Conservation (phyloP, 2,888 invertebrate genomes). For the Adelphocoris suturalis region DNA sequence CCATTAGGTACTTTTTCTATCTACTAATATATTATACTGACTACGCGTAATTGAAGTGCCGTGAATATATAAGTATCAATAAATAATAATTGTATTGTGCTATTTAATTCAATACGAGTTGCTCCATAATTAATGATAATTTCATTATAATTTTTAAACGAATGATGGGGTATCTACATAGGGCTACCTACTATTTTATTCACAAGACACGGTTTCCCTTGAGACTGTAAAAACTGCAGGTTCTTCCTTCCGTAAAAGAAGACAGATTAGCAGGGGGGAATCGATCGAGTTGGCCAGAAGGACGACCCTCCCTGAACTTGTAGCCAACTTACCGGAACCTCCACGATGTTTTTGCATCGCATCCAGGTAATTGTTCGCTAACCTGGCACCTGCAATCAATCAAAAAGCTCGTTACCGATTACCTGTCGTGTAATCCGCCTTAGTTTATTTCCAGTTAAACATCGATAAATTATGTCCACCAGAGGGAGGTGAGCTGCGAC, state of each 20-base stretch:
- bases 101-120: no score
- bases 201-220: no score
- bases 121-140: no score
- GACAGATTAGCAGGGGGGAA: not conserved
- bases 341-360: not conserved
- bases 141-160: no score
- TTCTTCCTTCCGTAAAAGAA: not conserved
- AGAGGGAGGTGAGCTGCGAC: constrained; percentile 10
- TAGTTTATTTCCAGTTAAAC: not conserved
- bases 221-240: not conserved
- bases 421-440: not conserved
- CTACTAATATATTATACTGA: no score
- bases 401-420: not conserved
- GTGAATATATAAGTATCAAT: no score
- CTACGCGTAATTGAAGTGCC: no score
- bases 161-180: no score
- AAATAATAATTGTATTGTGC: no score
- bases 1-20: no score
- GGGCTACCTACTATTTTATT: no score
- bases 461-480: constrained; percentile 5
- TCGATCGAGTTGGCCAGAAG: not conserved
- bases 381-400: not conserved
- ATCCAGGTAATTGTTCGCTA: not conserved
- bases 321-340: not conserved
- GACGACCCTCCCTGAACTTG: not conserved